Evolutionary conservation across 2,113 vertebrate species (phyloP), one percentile per base, ranked within the genome.

Genomic region (Lampris megalopsis): DNA sequence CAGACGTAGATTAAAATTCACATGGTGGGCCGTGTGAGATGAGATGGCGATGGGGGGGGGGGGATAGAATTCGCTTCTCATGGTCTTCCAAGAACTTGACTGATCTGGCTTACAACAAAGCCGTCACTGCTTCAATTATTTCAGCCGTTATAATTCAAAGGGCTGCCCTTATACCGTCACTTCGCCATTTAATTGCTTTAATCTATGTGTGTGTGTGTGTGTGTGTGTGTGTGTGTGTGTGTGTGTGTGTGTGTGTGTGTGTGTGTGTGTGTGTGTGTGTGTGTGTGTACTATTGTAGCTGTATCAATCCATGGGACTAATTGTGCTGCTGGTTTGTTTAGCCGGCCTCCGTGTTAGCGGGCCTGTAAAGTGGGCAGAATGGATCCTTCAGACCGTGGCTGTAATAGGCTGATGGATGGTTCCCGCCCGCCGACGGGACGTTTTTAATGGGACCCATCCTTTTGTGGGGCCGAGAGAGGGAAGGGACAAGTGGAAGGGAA

Each of bases 381-480:
- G 79, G 79, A 83, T 72, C 77, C 59, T 47, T 81, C 83, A 79
- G 75, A 71, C 63, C 41, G 61, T 8, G 75, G 75, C 70, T 77
- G 81, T 89, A 83, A 86, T 82, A 71, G 83, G 77, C 83, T 92
- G 91, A 93, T 92, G 80, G 82, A 92, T 92, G 53, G 83, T 79
- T 82, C 78, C 81, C 82, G 89, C 84, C 89, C 90, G 87, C 91
- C 89, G 88, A 40, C 41, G 60, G 80, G 86, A 82, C 83, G 75
- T 80, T 83, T 86, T 80, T 89, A 92, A 88, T 90, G 82, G 80
- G 24, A 80, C 77, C 75, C 56, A 68, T 89, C 86, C 71, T 88
- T 80, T 92, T 89, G 86, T 84, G 75, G 37, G 62, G 80, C 68
- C 53, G 68, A 77, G 59, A 37, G 66, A 64, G 78, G 62, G 68